phyloP scores from a whole-genome alignment of 2,888 invertebrate species.

The Rhagonycha fulva region DNA sequence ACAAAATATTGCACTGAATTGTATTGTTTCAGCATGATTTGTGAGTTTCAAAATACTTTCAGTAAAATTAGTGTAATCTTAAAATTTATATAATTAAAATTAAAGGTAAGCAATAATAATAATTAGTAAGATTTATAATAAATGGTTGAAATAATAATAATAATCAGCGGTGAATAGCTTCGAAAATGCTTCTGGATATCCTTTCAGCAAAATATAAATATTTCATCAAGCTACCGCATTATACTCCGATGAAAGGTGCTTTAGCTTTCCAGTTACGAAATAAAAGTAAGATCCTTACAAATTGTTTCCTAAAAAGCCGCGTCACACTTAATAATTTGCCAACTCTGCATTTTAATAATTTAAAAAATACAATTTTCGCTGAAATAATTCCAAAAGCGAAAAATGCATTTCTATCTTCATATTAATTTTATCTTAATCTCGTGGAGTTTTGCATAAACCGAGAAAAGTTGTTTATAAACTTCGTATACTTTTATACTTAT shows the following conservation, averaged over 20 bases:
- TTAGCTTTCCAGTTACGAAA: slow-evolving; percentile 8
- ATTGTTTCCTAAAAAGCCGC: slow-evolving; percentile 13
- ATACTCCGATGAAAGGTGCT: slow-evolving; percentile 19
- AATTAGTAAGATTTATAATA: background rate
- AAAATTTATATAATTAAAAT: too few relatives aligned
- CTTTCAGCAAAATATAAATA: slow-evolving; percentile 19
- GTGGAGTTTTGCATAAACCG: slow-evolving; percentile 11
- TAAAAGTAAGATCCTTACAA: slow-evolving; percentile 17
- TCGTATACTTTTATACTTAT: slow-evolving; percentile 20
- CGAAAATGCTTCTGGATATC: slow-evolving; percentile 20
- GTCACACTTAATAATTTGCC: slow-evolving; percentile 14
- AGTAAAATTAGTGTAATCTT: background rate
- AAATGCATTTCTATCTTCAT: slow-evolving; percentile 12
- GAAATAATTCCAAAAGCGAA: background rate
- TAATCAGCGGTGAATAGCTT: slow-evolving; percentile 1
- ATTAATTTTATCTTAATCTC: slow-evolving; percentile 18
- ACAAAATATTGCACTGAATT: too few relatives aligned
- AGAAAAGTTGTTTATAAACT: slow-evolving; percentile 26
- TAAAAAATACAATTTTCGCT: slow-evolving; percentile 4
- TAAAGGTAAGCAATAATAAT: background rate
- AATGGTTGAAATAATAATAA: background rate
- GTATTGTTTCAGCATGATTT: background rate
- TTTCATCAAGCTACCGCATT: slow-evolving; percentile 24
- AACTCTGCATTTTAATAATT: slow-evolving; percentile 12
- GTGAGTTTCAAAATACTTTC: background rate